These are phyloP conservation scores for Drosophila malerkotliana DNA, from an alignment of 1,140 invertebrate genomes.

Conservation along the genomic window DNA sequence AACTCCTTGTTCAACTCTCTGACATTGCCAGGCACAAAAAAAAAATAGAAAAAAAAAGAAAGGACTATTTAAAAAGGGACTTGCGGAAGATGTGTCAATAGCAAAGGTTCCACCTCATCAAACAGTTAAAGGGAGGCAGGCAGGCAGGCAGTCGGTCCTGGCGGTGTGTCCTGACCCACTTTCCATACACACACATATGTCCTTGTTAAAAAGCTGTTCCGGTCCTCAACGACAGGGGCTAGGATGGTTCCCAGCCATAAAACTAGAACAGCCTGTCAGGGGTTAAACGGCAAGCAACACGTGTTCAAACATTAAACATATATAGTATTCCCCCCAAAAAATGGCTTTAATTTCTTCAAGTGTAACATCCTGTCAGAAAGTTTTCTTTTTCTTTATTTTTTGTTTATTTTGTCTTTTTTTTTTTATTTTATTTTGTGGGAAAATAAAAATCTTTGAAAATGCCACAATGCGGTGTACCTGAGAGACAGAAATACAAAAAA, in stretches of 20 bases:
- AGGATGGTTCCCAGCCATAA: slow-evolving; percentile 12
- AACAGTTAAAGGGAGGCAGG: slow-evolving; percentile 25
- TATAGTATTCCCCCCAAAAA: background rate
- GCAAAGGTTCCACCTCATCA: slow-evolving; percentile 43
- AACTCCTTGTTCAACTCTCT: slow-evolving; percentile 17
- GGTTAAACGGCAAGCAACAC: slow-evolving; percentile 50
- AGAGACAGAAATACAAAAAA: slow-evolving; percentile 17
- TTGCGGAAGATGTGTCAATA: slow-evolving; percentile 41
- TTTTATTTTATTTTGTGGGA: slow-evolving; percentile 13
- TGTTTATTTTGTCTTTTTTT: slow-evolving; percentile 17
- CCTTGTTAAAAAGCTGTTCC: slow-evolving; percentile 45
- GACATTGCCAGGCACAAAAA: background rate
- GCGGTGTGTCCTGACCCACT: slow-evolving; percentile 43
- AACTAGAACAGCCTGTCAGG: slow-evolving; percentile 21
- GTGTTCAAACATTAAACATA: slow-evolving; percentile 37
- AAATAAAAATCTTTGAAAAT: slow-evolving; percentile 66
- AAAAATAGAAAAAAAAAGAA: background rate
- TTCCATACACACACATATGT: slow-evolving; percentile 23
- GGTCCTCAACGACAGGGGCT: slow-evolving; percentile 17
- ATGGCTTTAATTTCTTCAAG: slow-evolving; percentile 21
- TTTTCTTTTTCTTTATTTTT: slow-evolving; percentile 30
- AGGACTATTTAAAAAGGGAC: background rate
- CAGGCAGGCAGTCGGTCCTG: background rate
- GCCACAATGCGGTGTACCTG: slow-evolving; percentile 64
- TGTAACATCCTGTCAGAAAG: slow-evolving; percentile 31